These are phyloP conservation scores for Cosmorhoe ocellata DNA, from an alignment of 2,888 invertebrate genomes.

Conservation along the genomic window DNA sequence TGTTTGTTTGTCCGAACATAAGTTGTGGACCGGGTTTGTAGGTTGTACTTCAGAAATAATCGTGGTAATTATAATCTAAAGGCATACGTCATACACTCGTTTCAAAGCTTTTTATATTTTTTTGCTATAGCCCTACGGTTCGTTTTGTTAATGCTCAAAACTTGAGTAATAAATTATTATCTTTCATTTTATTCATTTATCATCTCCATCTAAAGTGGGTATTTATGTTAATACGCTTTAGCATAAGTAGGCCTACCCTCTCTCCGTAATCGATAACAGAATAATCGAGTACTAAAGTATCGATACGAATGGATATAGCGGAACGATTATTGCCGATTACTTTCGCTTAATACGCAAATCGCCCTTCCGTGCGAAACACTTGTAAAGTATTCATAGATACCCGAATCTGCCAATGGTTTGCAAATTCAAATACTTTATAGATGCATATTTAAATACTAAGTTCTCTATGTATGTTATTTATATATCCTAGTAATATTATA, in stretches of 20 bases:
- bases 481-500: too few species aligned
- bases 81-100: too few species aligned
- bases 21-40: too few species aligned
- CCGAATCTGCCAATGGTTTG: slow-evolving; percentile 16
- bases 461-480: too few species aligned
- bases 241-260: slow-evolving; percentile 3
- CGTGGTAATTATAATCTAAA: too few species aligned
- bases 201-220: slow-evolving; percentile 3
- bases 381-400: slow-evolving; percentile 44
- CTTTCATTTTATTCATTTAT: slow-evolving; percentile 6
- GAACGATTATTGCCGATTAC: slow-evolving; percentile 14
- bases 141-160: slow-evolving; percentile 1
- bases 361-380: slow-evolving; percentile 35
- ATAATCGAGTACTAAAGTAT: slow-evolving; percentile 17
- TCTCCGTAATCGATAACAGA: slow-evolving; percentile 6
- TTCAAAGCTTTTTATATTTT: too few species aligned
- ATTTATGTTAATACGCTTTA: neutral
- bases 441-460: slow-evolving; percentile 1
- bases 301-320: slow-evolving; percentile 17
- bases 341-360: slow-evolving; percentile 30
- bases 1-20: too few species aligned
- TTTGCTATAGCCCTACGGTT: too few species aligned
- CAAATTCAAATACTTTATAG: neutral
- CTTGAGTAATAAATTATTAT: too few species aligned
- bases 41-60: too few species aligned